These are phyloP conservation scores for Nannoperca australis DNA, from an alignment of 2,797 vertebrate genomes.

Conservation along the genomic window DNA sequence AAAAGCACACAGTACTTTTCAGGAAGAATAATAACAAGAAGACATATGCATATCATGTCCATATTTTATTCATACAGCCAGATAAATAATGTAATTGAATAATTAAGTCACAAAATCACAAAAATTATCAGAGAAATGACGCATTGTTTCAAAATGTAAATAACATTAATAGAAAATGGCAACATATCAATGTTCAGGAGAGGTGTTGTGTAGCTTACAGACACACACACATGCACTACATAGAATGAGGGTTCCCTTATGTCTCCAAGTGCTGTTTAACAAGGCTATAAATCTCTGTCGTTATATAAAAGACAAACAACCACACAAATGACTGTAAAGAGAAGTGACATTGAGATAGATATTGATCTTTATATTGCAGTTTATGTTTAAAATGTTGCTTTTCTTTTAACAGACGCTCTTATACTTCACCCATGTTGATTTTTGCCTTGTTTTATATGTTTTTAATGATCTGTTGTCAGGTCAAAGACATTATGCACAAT, in stretches of 20 bases:
- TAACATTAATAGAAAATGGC: background rate
- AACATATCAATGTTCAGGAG: background rate
- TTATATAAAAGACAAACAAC: slow-evolving; percentile 55
- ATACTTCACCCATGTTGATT: slow-evolving; percentile 32
- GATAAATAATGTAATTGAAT: background rate
- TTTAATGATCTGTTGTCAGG: slow-evolving; percentile 47
- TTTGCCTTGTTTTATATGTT: slow-evolving; percentile 48
- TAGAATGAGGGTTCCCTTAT: slow-evolving; percentile 9
- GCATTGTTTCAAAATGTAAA: background rate
- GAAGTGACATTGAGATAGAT: slow-evolving; percentile 38
- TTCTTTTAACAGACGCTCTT: slow-evolving; percentile 41
- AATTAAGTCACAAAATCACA: background rate
- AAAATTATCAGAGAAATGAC: background rate
- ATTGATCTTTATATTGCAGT: slow-evolving; percentile 57
- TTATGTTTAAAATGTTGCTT: slow-evolving; percentile 54
- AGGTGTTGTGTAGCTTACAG: background rate
- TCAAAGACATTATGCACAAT: slow-evolving; percentile 49
- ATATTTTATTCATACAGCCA: background rate
- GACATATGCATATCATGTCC: background rate
- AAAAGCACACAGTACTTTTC: background rate
- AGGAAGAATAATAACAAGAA: background rate
- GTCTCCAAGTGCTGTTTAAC: slow-evolving; percentile 51
- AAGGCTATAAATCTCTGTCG: slow-evolving; percentile 54
- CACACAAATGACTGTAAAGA: slow-evolving; percentile 8
- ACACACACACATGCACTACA: background rate